Evolutionary conservation across 2,797 vertebrate genomes (phyloP).

Genomic region (Craterocephalus amniculus): DNA sequence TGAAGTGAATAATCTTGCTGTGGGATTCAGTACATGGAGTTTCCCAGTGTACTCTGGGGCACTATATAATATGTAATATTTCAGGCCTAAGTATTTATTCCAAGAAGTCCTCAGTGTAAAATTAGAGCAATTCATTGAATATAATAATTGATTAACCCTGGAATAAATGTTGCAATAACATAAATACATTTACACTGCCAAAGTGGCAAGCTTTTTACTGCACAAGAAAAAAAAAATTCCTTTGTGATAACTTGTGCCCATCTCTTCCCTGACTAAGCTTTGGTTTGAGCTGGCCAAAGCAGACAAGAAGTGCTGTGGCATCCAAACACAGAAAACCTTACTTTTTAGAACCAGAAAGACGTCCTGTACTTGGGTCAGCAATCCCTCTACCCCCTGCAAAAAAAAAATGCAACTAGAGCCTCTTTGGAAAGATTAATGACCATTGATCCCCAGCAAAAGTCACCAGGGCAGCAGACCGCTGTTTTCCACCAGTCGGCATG

Average conservation of each 20-base stretch:
- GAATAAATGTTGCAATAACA: neutral
- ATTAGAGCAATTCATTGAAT: neutral
- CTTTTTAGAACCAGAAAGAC: conserved; percentile 67
- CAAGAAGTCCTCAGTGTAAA: neutral
- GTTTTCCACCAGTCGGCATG: conserved; percentile 58
- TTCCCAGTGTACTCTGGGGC: neutral
- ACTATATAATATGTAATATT: neutral
- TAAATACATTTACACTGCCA: neutral
- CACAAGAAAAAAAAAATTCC: neutral
- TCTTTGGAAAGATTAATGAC: conserved; percentile 84
- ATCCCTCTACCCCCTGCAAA: conserved; percentile 67
- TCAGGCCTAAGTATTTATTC: neutral
- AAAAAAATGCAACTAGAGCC: conserved; percentile 80
- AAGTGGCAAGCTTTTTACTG: neutral
- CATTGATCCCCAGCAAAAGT: conserved; percentile 77
- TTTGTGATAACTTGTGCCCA: conserved; percentile 18
- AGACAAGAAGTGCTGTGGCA: conserved; percentile 68
- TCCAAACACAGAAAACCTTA: conserved; percentile 72
- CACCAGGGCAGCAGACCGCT: conserved; percentile 66
- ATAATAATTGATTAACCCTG: neutral
- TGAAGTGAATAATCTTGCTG: neutral
- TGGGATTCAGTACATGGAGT: neutral
- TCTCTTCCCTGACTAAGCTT: conserved; percentile 20
- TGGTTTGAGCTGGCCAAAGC: conserved; percentile 28
- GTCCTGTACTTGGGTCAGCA: conserved; percentile 80